Conservation (phyloP, 2,888 invertebrate species). For the Trissolcus japonicus region DNA sequence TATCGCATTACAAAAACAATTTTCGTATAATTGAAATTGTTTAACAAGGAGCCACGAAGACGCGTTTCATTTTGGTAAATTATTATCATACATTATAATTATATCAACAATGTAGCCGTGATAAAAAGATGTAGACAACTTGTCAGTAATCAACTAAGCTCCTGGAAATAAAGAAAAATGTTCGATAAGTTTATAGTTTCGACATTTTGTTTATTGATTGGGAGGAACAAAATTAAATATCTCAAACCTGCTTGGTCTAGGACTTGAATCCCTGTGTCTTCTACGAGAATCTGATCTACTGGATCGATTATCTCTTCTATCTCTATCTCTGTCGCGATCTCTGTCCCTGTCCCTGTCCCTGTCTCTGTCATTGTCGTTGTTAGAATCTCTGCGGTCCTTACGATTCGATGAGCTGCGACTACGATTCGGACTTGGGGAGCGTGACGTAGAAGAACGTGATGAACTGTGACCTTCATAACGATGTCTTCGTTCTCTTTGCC, state of each 20-base stretch:
- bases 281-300: conserved; percentile 62
- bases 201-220: background rate
- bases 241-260: conserved; percentile 67
- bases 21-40: background rate
- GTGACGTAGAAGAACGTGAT: conserved; percentile 75
- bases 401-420: conserved; percentile 66
- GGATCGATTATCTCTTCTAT: conserved; percentile 62
- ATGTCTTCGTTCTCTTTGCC: conserved; percentile 91
- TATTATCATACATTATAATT: conserved; percentile 1
- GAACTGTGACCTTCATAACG: conserved; percentile 77
- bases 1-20: no score
- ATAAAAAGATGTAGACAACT: background rate
- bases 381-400: conserved; percentile 68
- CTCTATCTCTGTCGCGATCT: conserved; percentile 67
- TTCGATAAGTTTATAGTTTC: background rate
- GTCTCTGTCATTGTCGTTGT: conserved; percentile 64
- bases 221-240: background rate
- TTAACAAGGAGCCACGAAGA: conserved; percentile 3
- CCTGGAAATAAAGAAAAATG: conserved; percentile 63
- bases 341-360: conserved; percentile 67
- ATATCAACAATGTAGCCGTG: conserved; percentile 55
- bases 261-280: conserved; percentile 70
- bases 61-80: background rate
- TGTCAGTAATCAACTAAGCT: conserved; percentile 74
- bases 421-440: conserved; percentile 75